Percentiles rank a stretch among this genome's conserved stretches.
phyloP scores from a whole-genome alignment of 2,888 invertebrate genomes.

The Mechanitis messenoides region DNA sequence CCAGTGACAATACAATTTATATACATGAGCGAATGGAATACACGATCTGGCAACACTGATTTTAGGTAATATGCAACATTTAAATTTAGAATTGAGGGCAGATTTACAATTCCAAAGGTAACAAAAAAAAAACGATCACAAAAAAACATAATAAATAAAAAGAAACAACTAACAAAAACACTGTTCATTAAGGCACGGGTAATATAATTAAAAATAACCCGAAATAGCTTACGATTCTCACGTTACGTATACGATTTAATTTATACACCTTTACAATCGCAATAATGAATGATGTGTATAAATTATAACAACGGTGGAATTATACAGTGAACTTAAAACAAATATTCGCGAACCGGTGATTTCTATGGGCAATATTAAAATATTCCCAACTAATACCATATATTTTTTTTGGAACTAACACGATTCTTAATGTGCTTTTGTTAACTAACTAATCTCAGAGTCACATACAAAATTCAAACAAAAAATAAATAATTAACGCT shows the following conservation, averaged over 20 bases:
- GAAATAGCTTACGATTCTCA: conserved; percentile 21
- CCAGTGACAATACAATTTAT: conserved; percentile 5
- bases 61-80: neutral
- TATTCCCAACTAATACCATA: conserved; percentile 11
- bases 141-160: conserved; percentile 45
- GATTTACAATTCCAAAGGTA: conserved; percentile 9
- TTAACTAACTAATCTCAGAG: conserved; percentile 66
- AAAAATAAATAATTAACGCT: conserved; percentile 71
- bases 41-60: conserved; percentile 19
- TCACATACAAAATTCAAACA: conserved; percentile 49
- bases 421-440: conserved; percentile 14
- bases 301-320: conserved; percentile 21
- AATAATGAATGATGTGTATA: conserved; percentile 16
- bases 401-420: conserved; percentile 17
- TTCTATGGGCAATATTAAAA: conserved; percentile 11
- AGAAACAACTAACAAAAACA: conserved; percentile 40
- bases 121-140: conserved; percentile 40
- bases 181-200: conserved; percentile 43
- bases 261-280: conserved; percentile 7
- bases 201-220: conserved; percentile 28
- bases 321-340: conserved; percentile 1
- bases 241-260: conserved; percentile 31
- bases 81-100: conserved; percentile 10
- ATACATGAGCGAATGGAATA: conserved; percentile 2
- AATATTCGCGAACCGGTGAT: conserved; percentile 6